These are phyloP conservation scores for Monopterus albus DNA, from an alignment of 2,113 vertebrate species.

Conservation along the genomic window DNA sequence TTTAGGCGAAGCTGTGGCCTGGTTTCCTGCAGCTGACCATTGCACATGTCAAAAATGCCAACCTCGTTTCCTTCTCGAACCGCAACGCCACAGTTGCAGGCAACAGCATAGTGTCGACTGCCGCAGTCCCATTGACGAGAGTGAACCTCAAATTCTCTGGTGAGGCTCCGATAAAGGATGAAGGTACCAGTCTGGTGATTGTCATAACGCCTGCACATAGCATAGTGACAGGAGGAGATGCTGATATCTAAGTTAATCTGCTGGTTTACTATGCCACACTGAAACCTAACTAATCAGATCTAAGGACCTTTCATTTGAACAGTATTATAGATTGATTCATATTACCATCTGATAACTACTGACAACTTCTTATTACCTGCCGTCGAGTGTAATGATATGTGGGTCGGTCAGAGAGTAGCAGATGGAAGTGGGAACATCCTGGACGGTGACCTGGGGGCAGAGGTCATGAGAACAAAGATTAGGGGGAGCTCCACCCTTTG, in stretches of 20 bases:
- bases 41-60: conserved; percentile 83
- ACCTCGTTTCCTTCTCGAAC: conserved; percentile 75
- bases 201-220: conserved; percentile 74
- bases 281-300: not conserved
- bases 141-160: conserved; percentile 80
- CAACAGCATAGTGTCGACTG: conserved; percentile 66
- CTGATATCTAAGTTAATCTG: not conserved
- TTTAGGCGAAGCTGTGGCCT: conserved; percentile 76
- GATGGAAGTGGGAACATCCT: conserved; percentile 84
- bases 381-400: conserved; percentile 86
- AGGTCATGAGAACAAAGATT: conserved; percentile 43
- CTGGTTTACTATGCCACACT: not conserved
- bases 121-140: conserved; percentile 84
- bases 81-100: conserved; percentile 82
- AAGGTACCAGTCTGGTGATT: conserved; percentile 84
- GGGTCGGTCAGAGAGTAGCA: conserved; percentile 86
- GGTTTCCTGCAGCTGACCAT: conserved; percentile 72
- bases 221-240: not conserved
- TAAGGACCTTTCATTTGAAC: not conserved
- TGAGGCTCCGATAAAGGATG: conserved; percentile 78
- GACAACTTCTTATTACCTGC: conserved; percentile 72
- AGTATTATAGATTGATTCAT: not conserved
- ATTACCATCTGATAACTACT: not conserved
- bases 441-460: conserved; percentile 83
- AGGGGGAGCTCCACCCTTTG: not conserved